Evolutionary conservation across 2,797 vertebrate species (phyloP), one percentile per base, ranked within the genome.

Genomic region (Octomys mimax): DNA sequence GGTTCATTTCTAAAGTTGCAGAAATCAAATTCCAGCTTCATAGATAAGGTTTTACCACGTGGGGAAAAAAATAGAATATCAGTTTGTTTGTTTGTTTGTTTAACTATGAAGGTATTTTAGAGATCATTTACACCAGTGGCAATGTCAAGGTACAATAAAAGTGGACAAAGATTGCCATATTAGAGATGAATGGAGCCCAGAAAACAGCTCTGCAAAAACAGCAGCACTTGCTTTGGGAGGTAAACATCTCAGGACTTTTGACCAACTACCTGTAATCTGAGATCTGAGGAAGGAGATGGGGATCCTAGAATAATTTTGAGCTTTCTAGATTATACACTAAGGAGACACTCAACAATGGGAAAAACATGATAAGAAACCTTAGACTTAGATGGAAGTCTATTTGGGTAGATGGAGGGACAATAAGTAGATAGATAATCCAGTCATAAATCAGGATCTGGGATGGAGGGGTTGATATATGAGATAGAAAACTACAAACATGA

Each of bases 11-110:
- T 36, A 90, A 68, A 64, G 42, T 87, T 71, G 81, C 28, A 81
- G 46, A 31, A 91, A 81, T 91, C 46, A 81, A 64, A 39, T 88
- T 89, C 57, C 33, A 64, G 49, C 66, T 96, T 96, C 33, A 87
- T 24, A 92, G 24, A 62, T 71, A 79, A 2, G n/a, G 36, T 85
- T 57, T 95, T 90, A 66, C 66, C 42, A 79, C 33, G 75, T 19
- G 54, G 59, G 22, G 79, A 83, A 94, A 94, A 78, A 6, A 9
- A 82, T 4, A 59, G 83, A 71, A 86, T 36, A 70, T 92, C 28
- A 46, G 73, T 3, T 49, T 14, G 11, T 4, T 54, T 54, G 8
- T 52, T 4, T 54, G 21, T 21, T 61, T 94, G 93, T 85, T 28
- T 77, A 16, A 75, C 5, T 12, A 83, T 68, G 71, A 83, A 46